These are phyloP conservation scores for Adrianichthys oophorus DNA, from an alignment of 2,797 vertebrate species.

Conservation along the genomic window DNA sequence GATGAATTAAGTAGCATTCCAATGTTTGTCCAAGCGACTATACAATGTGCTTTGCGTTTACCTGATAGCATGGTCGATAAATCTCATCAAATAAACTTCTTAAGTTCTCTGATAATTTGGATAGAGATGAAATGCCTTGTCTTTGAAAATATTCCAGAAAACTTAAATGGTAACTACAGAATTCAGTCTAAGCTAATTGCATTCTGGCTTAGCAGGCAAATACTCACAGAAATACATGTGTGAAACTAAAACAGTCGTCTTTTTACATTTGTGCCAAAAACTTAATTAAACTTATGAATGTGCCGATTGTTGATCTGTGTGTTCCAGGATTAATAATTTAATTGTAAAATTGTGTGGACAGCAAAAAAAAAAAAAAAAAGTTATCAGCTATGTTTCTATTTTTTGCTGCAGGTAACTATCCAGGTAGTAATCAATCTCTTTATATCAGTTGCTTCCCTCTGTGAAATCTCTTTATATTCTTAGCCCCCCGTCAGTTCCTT, in stretches of 20 bases:
- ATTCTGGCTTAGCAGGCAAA: conserved; percentile 38
- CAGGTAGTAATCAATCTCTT: conserved; percentile 1
- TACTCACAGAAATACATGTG: conserved; percentile 17
- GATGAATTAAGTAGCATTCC: conserved; percentile 57
- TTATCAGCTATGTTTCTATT: not conserved
- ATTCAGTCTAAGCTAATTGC: conserved; percentile 21
- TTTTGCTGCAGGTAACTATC: not conserved
- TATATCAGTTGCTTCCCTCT: conserved; percentile 4
- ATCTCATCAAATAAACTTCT: conserved; percentile 51
- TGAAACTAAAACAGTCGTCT: conserved; percentile 21
- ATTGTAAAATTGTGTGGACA: not conserved
- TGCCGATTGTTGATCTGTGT: conserved; percentile 9
- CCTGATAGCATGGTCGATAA: conserved; percentile 73
- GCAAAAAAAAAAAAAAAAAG: not conserved
- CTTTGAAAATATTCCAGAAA: conserved; percentile 63
- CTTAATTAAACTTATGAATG: conserved; percentile 20
- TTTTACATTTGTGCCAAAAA: conserved; percentile 5
- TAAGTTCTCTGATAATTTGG: conserved; percentile 45
- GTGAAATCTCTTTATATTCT: not conserved
- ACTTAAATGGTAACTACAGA: conserved; percentile 28
- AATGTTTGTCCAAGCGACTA: conserved; percentile 57
- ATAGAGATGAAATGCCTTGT: conserved; percentile 44
- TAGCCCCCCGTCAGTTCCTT: conserved; percentile 1
- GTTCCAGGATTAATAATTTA: not conserved
- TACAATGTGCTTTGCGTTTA: conserved; percentile 70